A percentile compares a stretch with the other conserved stretches of the same genome.
Evolutionary conservation across 2,797 vertebrate genomes (phyloP).

Genomic region (Pipistrellus pipistrellus): DNA sequence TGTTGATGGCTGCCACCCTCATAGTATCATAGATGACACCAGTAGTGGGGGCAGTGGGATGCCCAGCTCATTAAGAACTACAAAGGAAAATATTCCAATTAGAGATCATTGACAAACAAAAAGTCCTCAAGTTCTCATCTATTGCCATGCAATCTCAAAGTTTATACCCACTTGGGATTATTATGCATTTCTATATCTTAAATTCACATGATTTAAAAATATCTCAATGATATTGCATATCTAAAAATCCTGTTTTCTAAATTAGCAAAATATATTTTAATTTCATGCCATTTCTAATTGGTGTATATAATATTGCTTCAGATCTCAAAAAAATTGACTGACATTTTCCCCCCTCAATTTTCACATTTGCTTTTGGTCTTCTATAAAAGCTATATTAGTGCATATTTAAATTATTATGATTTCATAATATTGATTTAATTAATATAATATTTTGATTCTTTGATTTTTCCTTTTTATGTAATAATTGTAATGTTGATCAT

Average conservation of each 20-base stretch:
- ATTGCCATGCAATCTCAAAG: neutral
- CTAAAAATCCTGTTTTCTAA: neutral
- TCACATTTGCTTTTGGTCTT: conserved; percentile 44
- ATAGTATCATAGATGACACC: neutral
- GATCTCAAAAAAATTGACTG: neutral
- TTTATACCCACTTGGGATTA: neutral
- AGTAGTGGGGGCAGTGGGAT: neutral
- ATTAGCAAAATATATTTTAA: conserved; percentile 7
- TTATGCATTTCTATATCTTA: conserved; percentile 12
- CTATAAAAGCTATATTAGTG: neutral
- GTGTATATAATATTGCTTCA: neutral
- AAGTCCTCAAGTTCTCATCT: neutral
- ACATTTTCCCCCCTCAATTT: neutral
- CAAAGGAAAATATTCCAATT: neutral
- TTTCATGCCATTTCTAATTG: neutral
- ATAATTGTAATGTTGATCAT: neutral
- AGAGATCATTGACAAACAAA: neutral
- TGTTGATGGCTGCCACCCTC: neutral
- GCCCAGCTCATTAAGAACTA: neutral
- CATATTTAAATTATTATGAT: neutral
- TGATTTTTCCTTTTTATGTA: neutral
- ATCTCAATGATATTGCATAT: neutral
- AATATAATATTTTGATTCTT: neutral
- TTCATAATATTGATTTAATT: neutral
- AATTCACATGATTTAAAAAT: neutral